phyloP scores from a whole-genome alignment of 1,140 invertebrate genomes.

The Orius laevigatus region DNA sequence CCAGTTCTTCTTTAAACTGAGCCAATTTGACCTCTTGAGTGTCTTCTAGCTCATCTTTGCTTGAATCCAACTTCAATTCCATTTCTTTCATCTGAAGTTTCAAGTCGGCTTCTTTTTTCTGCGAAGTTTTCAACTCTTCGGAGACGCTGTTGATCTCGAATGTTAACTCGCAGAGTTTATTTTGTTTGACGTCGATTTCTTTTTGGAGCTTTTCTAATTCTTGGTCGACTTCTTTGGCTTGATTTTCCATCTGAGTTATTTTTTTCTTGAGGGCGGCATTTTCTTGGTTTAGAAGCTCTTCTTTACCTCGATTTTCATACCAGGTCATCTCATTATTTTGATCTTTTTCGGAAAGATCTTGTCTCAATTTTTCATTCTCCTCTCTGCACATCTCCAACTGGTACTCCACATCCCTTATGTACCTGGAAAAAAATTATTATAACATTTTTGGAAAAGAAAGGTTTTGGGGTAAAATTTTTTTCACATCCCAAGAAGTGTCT shows the following conservation, averaged over 20 bases:
- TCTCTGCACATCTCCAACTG: background rate
- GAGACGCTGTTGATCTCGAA: slow-evolving; percentile 13
- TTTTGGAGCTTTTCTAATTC: slow-evolving; percentile 8
- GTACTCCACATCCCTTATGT: slow-evolving; percentile 5
- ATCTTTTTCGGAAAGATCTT: background rate
- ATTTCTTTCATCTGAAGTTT: slow-evolving; percentile 6
- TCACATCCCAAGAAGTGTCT: too few species aligned
- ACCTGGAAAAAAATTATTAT: background rate
- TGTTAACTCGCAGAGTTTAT: slow-evolving; percentile 18
- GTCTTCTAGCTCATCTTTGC: slow-evolving; percentile 8
- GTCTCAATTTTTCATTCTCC: slow-evolving; percentile 7
- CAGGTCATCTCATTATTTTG: background rate
- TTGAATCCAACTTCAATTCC: slow-evolving; percentile 4
- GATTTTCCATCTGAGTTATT: slow-evolving; percentile 3
- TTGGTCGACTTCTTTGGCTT: slow-evolving; percentile 1
- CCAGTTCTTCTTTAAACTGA: slow-evolving; percentile 7
- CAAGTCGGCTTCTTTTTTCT: background rate
- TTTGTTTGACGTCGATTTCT: slow-evolving; percentile 18
- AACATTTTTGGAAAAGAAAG: too few species aligned
- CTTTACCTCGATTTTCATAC: background rate
- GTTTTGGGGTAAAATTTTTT: too few species aligned
- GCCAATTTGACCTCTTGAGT: slow-evolving; percentile 4
- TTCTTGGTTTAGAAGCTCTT: slow-evolving; percentile 11
- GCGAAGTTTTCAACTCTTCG: slow-evolving; percentile 8
- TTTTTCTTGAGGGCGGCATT: slow-evolving; percentile 7